Evolutionary conservation across 2,888 invertebrate species (phyloP).

Genomic region (Prosopocoilus inquinatus): DNA sequence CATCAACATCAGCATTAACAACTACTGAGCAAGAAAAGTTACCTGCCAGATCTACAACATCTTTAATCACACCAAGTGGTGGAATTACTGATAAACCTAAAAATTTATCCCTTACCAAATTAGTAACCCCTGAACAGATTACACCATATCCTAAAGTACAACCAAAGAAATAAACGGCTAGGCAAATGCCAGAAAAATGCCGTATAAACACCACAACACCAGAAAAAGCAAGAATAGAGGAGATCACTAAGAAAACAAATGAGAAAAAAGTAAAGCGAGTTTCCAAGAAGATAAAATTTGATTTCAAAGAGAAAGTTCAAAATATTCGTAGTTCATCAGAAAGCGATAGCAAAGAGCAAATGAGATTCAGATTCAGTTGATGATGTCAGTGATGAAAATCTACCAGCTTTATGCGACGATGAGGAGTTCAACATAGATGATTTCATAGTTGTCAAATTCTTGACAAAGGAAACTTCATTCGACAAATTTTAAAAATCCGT

Average conservation of each 20-base stretch:
- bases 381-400: slow-evolving; percentile 10
- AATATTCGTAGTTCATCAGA: slow-evolving; percentile 7
- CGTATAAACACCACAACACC: too few species aligned
- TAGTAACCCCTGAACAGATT: too few species aligned
- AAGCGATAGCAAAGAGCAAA: slow-evolving; percentile 10
- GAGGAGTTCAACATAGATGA: slow-evolving; percentile 6
- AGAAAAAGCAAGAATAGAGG: too few species aligned
- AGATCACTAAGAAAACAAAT: not conserved
- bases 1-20: too few species aligned
- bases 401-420: slow-evolving; percentile 9
- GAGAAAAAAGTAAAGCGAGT: not conserved
- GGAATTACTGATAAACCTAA: too few species aligned
- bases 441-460: slow-evolving; percentile 8
- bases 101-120: too few species aligned
- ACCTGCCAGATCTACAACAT: too few species aligned
- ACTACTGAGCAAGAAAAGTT: too few species aligned
- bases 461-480: slow-evolving; percentile 11
- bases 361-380: slow-evolving; percentile 12
- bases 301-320: slow-evolving; percentile 12
- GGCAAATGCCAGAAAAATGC: too few species aligned
- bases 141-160: too few species aligned
- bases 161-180: too few species aligned
- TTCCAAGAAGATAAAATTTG: not conserved
- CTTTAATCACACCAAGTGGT: too few species aligned
- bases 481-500: slow-evolving; percentile 9